phyloP scores from a whole-genome alignment of 2,888 invertebrate genomes.

The Ophion ventricosus region DNA sequence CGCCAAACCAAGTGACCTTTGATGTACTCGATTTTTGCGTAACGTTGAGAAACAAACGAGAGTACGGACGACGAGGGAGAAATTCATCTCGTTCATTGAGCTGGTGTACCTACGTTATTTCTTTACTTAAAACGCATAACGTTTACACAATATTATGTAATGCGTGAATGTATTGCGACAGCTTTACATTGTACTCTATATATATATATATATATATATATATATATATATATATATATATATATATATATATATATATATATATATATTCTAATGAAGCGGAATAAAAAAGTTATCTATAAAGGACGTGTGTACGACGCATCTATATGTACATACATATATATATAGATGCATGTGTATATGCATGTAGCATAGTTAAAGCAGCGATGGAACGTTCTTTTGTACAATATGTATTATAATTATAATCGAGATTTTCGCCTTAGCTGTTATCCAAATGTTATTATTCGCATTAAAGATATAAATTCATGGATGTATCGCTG shows the following conservation, averaged over 20 bases:
- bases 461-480: slow-evolving; percentile 66
- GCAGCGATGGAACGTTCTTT: slow-evolving; percentile 74
- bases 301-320: slow-evolving; percentile 4
- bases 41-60: slow-evolving; percentile 27
- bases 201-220: slow-evolving; percentile 26
- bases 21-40: slow-evolving; percentile 45
- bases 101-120: slow-evolving; percentile 41
- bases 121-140: slow-evolving; percentile 61
- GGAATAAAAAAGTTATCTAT: slow-evolving; percentile 2
- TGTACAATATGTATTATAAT: slow-evolving; percentile 78
- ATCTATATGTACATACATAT: slow-evolving; percentile 61
- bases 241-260: slow-evolving; percentile 66
- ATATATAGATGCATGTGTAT: slow-evolving; percentile 49
- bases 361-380: slow-evolving; percentile 58
- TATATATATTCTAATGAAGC: background rate
- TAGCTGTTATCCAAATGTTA: slow-evolving; percentile 73
- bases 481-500: background rate
- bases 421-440: slow-evolving; percentile 72
- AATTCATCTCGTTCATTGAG: slow-evolving; percentile 34
- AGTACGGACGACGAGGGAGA: slow-evolving; percentile 7
- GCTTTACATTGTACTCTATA: slow-evolving; percentile 31
- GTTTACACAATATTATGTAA: slow-evolving; percentile 33
- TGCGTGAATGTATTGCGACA: slow-evolving; percentile 48
- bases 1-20: slow-evolving; percentile 63
- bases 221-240: slow-evolving; percentile 64